Percentiles rank a stretch among this genome's conserved stretches.
These are phyloP conservation scores for Triplophysa tibetana DNA, from an alignment of 2,113 vertebrate species.

Conservation along the genomic window DNA sequence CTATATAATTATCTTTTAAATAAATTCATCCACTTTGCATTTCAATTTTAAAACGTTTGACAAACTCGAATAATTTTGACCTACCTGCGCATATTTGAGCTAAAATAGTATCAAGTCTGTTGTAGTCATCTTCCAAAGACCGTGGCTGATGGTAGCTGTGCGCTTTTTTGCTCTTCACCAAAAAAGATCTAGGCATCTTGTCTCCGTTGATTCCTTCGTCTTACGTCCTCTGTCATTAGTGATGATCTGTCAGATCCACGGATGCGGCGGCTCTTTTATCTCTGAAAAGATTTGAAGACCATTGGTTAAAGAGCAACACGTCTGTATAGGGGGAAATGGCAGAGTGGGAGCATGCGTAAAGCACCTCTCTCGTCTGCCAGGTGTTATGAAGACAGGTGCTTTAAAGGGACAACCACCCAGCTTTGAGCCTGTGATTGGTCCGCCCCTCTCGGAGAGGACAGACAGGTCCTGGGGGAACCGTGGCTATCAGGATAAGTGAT, in stretches of 20 bases:
- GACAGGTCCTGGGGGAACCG: conserved; percentile 55
- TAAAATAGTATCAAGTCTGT: conserved; percentile 74
- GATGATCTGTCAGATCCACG: conserved; percentile 12
- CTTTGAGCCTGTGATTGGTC: conserved; percentile 50
- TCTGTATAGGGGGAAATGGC: conserved; percentile 59
- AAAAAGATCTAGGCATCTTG: conserved; percentile 92
- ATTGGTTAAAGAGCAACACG: conserved; percentile 51
- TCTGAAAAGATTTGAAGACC: conserved; percentile 59
- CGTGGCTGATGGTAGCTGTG: conserved; percentile 96
- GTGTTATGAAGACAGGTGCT: conserved; percentile 88
- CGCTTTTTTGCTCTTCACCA: conserved; percentile 97
- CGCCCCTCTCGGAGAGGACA: conserved; percentile 42
- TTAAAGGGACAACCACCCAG: conserved; percentile 51
- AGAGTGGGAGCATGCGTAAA: conserved; percentile 70
- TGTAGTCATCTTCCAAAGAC: conserved; percentile 80
- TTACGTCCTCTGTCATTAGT: conserved; percentile 40
- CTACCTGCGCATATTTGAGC: conserved; percentile 86
- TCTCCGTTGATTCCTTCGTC: conserved; percentile 3
- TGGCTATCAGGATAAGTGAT: conserved; percentile 65
- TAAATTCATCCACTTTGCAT: not conserved
- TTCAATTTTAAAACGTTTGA: not conserved
- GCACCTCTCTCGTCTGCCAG: conserved; percentile 76
- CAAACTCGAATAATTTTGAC: conserved; percentile 21
- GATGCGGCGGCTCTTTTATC: conserved; percentile 45
- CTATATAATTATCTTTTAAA: too few relatives aligned